phyloP scores from a whole-genome alignment of 2,113 vertebrate species.

The Phrynosoma platyrhinos region DNA sequence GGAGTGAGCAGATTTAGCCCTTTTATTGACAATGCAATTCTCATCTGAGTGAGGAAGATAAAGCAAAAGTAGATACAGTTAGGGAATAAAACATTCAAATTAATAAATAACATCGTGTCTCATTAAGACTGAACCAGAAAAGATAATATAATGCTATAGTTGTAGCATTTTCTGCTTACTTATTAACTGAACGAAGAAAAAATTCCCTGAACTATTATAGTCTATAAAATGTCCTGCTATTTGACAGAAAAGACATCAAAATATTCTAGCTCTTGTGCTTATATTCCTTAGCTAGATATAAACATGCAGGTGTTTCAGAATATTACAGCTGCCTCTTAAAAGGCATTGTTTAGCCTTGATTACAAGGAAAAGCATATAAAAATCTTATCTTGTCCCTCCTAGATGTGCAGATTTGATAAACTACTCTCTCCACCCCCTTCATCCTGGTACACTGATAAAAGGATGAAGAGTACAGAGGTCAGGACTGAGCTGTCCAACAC shows the following conservation, averaged over 20 bases:
- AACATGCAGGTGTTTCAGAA: background rate
- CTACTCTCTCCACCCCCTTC: background rate
- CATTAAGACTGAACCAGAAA: background rate
- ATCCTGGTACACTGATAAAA: background rate
- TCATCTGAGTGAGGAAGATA: background rate
- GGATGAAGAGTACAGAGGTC: background rate
- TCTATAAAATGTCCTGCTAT: background rate
- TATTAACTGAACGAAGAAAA: background rate
- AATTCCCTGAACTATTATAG: conserved; percentile 3
- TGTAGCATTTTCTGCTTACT: conserved; percentile 6
- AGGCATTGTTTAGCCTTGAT: background rate
- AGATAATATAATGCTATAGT: background rate
- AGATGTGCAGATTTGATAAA: background rate
- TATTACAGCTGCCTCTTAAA: background rate
- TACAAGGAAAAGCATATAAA: background rate
- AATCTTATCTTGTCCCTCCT: background rate
- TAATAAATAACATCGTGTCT: conserved; percentile 8
- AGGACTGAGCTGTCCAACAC: background rate
- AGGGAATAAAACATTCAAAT: conserved; percentile 1
- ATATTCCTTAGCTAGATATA: background rate
- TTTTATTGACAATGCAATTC: conserved; percentile 12
- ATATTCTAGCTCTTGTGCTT: background rate
- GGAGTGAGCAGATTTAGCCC: background rate
- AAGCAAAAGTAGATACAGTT: background rate
- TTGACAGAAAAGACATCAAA: background rate